Base-by-base conservation (phyloP, 2,797 vertebrate genomes). In the Holocentrus rufus region DNA sequence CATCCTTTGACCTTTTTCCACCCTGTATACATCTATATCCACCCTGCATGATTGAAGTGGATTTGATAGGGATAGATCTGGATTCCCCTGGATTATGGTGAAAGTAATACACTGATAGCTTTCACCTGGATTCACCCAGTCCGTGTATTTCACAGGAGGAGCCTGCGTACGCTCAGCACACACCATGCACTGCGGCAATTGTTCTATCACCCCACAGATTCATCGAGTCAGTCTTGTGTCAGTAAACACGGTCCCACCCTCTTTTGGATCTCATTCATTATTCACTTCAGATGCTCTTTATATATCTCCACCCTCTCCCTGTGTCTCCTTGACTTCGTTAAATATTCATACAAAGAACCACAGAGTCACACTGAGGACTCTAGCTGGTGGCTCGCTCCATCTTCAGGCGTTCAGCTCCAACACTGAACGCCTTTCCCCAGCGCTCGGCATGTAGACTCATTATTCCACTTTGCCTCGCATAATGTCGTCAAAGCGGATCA, bases 311-410 rank as follows among this genome's bases (percentile, higher is more conserved):
- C 71, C 73, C 63, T 80, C 74, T 74, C 59, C 4, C 76, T 39
- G 36, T 69, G 72, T 82, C 73, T 85, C 61, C 44, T 69, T 15
- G 0, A 17, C 1, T 0, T 54, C n/a, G 66, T 91, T 80, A 87
- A 89, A 91, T 84, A 91, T 90, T 89, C 67, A 91, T 87, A 71
- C 73, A 69, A 53, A 71, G 74, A 76, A 74, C 76, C 69, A 42
- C 67, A 52, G 57, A 80, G 77, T 85, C 80, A 65, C 66, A 73
- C 58, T 73, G 8, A 78, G 65, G 66, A 30, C 46, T 50, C 73
- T 22, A 74, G 46, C 56, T 17, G 15, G 14, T 18, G 50, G 52
- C 36, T 46, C 47, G 34, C 31, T 31, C 49, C 20, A 47, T 46
- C 23, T 34, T n/a, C n/a, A n/a, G n/a, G n/a, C n/a, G n/a, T n/a